phyloP scores from a whole-genome alignment of 2,113 vertebrate species.

The Planiliza haematocheilus region DNA sequence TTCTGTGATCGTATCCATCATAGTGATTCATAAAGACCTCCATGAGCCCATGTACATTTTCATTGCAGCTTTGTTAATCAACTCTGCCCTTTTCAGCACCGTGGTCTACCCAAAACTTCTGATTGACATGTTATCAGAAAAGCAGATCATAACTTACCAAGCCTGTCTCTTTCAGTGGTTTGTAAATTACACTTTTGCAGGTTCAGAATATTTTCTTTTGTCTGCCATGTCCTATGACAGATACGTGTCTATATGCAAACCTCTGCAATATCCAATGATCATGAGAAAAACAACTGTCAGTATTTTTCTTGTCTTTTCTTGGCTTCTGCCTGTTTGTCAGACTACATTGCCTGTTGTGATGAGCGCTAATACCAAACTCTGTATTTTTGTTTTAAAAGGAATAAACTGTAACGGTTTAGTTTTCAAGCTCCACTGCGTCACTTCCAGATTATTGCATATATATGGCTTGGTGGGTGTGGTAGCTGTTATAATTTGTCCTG shows the following conservation, averaged over 20 bases:
- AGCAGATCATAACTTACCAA: not conserved
- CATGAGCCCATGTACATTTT: conserved; percentile 35
- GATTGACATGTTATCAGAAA: conserved; percentile 4
- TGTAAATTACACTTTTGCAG: no score
- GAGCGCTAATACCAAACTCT: conserved; percentile 1
- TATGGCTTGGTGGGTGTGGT: not conserved
- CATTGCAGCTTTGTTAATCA: not conserved
- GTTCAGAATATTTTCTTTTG: no score
- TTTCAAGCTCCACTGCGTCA: not conserved
- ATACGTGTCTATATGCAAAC: conserved; percentile 27
- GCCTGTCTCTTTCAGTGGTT: no score
- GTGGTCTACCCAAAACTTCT: conserved; percentile 7
- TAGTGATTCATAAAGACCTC: not conserved
- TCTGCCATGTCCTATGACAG: conserved; percentile 18
- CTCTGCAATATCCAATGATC: conserved; percentile 8
- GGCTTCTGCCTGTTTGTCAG: conserved; percentile 5
- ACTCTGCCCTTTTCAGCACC: not conserved
- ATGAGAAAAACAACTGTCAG: not conserved
- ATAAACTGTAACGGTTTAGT: not conserved
- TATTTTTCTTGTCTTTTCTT: not conserved
- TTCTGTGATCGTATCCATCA: not conserved
- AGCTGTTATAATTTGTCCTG: not conserved
- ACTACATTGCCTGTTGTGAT: not conserved
- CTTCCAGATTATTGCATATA: not conserved
- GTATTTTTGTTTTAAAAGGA: not conserved